These are phyloP conservation scores for Beris morrisii DNA, from an alignment of 2,888 invertebrate genomes.

Conservation along the genomic window DNA sequence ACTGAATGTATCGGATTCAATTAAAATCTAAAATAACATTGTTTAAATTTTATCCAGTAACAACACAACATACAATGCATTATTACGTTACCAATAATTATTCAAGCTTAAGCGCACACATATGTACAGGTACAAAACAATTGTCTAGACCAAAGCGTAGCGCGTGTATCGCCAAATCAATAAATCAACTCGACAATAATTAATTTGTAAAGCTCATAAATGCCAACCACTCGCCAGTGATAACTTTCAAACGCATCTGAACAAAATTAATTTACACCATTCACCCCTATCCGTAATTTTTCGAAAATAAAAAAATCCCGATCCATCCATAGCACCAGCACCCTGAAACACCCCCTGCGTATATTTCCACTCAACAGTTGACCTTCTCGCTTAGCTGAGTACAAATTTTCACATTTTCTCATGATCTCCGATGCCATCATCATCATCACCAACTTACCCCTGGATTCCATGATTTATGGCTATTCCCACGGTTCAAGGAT, in stretches of 20 bases:
- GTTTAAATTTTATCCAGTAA: too few relatives aligned
- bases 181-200: slow-evolving; percentile 11
- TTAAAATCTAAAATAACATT: too few relatives aligned
- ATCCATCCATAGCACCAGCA: not conserved
- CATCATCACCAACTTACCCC: slow-evolving; percentile 23
- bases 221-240: slow-evolving; percentile 8
- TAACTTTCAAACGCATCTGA: slow-evolving; percentile 12
- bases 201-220: slow-evolving; percentile 14
- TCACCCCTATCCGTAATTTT: not conserved
- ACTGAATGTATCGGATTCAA: too few relatives aligned
- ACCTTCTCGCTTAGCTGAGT: slow-evolving; percentile 25
- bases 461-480: slow-evolving; percentile 33
- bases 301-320: not conserved
- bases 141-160: too few relatives aligned
- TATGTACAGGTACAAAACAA: too few relatives aligned
- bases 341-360: not conserved
- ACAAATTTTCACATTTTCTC: slow-evolving; percentile 30
- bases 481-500: slow-evolving; percentile 35
- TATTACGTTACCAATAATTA: too few relatives aligned
- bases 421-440: slow-evolving; percentile 23
- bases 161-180: slow-evolving; percentile 1
- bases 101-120: too few relatives aligned
- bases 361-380: slow-evolving; percentile 27
- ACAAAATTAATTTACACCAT: slow-evolving; percentile 9
- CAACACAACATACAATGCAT: too few relatives aligned